Percentiles rank a stretch among this genome's conserved stretches.
Conservation (phyloP, 2,888 invertebrate species). For the Falcaria lacertinaria region DNA sequence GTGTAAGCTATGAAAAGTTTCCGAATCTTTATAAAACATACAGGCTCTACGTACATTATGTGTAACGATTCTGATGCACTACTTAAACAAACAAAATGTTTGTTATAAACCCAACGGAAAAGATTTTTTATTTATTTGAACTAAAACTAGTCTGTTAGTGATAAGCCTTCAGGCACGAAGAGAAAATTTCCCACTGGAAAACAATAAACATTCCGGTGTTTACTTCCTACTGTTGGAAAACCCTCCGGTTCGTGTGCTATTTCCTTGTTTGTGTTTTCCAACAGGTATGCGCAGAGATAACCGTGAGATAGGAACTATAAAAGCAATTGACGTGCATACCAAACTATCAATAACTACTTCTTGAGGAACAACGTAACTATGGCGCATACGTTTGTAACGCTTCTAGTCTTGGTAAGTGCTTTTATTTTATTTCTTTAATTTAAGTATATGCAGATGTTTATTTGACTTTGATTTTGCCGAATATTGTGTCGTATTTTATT, state of each 20-base stretch:
- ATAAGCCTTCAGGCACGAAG: conserved; percentile 1
- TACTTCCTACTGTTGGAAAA: conserved; percentile 33
- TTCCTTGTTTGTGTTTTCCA: conserved; percentile 31
- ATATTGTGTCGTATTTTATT: too few relatives aligned
- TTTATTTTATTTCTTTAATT: neutral
- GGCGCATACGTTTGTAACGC: conserved; percentile 13
- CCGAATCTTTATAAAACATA: too few relatives aligned
- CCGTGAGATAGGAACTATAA: conserved; percentile 29
- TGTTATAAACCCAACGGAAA: too few relatives aligned
- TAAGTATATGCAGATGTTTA: neutral
- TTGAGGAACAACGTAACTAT: conserved; percentile 13
- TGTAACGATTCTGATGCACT: too few relatives aligned
- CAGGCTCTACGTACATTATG: too few relatives aligned
- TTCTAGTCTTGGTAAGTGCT: conserved; percentile 24
- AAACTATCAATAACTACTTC: conserved; percentile 9
- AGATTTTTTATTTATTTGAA: too few relatives aligned
- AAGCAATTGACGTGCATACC: conserved; percentile 21
- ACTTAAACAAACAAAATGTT: too few relatives aligned
- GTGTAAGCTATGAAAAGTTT: too few relatives aligned
- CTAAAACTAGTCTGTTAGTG: conserved; percentile 8
- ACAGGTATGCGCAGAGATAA: conserved; percentile 9
- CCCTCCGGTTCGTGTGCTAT: conserved; percentile 20
- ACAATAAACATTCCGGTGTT: conserved; percentile 27
- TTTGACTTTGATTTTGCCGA: too few relatives aligned
- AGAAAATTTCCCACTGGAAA: conserved; percentile 20